Evolutionary conservation across 2,888 invertebrate species (phyloP).

Genomic region (Biston stratarius): DNA sequence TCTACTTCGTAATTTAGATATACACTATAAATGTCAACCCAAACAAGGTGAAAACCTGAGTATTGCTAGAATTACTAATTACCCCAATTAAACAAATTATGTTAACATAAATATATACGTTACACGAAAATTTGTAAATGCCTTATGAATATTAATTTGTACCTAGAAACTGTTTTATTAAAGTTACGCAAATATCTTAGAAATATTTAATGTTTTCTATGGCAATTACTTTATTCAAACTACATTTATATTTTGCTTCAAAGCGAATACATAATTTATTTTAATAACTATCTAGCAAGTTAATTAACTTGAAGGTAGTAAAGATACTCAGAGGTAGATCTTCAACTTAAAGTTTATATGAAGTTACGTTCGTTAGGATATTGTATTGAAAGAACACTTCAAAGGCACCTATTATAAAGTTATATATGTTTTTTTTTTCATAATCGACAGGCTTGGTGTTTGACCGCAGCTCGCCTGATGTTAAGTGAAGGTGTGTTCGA

Average conservation of each 20-base stretch:
- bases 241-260: neutral
- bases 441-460: too few relatives aligned
- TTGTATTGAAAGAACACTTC: too few relatives aligned
- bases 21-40: too few relatives aligned
- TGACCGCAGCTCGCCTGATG: too few relatives aligned
- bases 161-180: conserved; percentile 13
- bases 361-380: too few relatives aligned
- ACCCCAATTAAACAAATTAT: conserved; percentile 24
- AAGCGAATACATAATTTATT: neutral
- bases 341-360: neutral
- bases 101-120: conserved; percentile 17
- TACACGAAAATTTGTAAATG: conserved; percentile 21
- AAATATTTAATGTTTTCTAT: conserved; percentile 4
- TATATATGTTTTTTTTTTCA: too few relatives aligned
- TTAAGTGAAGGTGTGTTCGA: too few relatives aligned
- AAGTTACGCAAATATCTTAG: conserved; percentile 13
- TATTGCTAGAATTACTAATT: conserved; percentile 26
- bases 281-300: neutral
- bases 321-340: too few relatives aligned
- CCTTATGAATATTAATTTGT: conserved; percentile 25
- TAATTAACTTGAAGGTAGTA: neutral
- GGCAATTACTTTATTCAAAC: neutral
- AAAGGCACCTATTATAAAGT: too few relatives aligned
- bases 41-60: conserved; percentile 15
- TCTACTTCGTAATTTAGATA: too few relatives aligned